A percentile compares a stretch with the other conserved stretches of the same genome.
Conservation (phyloP, 2,797 vertebrate genomes). For the Syngnathus acus region DNA sequence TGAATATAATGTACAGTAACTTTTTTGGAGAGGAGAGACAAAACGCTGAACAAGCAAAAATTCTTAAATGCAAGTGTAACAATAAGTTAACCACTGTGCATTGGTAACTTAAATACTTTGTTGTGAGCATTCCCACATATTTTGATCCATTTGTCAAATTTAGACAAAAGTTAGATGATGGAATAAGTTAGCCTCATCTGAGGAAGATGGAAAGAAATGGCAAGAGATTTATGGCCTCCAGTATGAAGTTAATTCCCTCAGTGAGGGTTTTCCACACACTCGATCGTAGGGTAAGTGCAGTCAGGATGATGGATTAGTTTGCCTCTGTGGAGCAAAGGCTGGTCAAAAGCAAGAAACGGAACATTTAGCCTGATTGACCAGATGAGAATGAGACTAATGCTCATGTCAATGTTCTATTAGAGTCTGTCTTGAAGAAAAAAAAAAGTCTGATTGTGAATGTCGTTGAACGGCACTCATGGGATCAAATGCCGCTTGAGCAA, state of each 20-base stretch:
- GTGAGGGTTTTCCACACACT: constrained; percentile 25
- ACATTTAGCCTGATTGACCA: constrained; percentile 35
- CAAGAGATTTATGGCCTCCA: constrained; percentile 39
- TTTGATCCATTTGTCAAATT: constrained; percentile 6
- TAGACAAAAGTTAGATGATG: constrained; percentile 9
- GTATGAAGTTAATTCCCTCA: constrained; percentile 37
- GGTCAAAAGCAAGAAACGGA: constrained; percentile 18
- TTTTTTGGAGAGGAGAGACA: not conserved
- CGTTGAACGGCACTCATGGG: constrained; percentile 14
- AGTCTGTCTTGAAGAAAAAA: constrained; percentile 8
- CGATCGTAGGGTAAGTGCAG: constrained; percentile 26
- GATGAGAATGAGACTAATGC: constrained; percentile 23
- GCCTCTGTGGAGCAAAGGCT: constrained; percentile 20
- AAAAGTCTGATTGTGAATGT: constrained; percentile 17
- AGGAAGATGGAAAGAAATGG: constrained; percentile 12
- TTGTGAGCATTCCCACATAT: not conserved
- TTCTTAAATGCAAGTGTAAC: not conserved
- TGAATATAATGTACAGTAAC: not conserved
- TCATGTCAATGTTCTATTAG: constrained; percentile 18
- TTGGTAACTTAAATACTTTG: no score
- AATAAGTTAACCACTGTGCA: no score
- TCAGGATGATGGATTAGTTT: constrained; percentile 53
- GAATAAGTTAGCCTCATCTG: constrained; percentile 26
- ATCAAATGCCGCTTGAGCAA: constrained; percentile 9
- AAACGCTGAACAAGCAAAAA: not conserved